phyloP scores from a whole-genome alignment of 2,888 invertebrate genomes.

The Dascillus cervinus region DNA sequence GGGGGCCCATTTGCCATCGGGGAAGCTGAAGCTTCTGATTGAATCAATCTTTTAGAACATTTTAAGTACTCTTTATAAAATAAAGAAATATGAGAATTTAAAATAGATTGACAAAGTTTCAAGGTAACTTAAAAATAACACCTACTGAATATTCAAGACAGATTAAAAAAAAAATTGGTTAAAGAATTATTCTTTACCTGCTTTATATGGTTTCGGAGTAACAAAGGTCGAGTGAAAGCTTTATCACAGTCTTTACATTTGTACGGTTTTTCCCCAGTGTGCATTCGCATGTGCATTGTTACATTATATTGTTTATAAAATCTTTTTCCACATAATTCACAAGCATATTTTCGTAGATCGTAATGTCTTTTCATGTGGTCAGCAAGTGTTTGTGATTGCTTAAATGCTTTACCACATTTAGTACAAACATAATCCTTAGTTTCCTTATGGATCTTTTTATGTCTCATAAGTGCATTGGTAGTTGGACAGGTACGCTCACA shows the following conservation, averaged over 20 bases:
- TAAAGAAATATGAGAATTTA: too few relatives aligned
- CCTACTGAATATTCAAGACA: too few relatives aligned
- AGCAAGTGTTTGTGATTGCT: slow-evolving; percentile 8
- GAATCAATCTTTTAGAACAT: too few relatives aligned
- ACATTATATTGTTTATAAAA: slow-evolving; percentile 12
- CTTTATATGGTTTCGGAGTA: slow-evolving; percentile 10
- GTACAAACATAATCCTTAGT: slow-evolving; percentile 8
- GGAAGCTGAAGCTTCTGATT: too few relatives aligned
- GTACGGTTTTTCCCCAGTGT: slow-evolving; percentile 27
- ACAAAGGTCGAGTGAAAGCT: slow-evolving; percentile 11
- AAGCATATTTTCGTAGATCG: slow-evolving; percentile 10
- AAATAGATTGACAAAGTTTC: too few relatives aligned
- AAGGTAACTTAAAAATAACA: not conserved
- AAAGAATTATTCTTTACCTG: slow-evolving; percentile 3
- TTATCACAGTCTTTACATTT: slow-evolving; percentile 20
- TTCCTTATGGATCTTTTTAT: slow-evolving; percentile 6
- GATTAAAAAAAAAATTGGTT: too few relatives aligned
- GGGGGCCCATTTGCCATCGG: too few relatives aligned
- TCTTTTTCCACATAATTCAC: slow-evolving; percentile 12
- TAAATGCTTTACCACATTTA: slow-evolving; percentile 11
- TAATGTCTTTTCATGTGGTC: slow-evolving; percentile 13
- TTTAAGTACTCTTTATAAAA: too few relatives aligned
- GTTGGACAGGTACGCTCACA: slow-evolving; percentile 8
- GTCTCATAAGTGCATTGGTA: slow-evolving; percentile 5
- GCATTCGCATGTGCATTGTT: slow-evolving; percentile 24